Evolutionary conservation across 2,888 invertebrate species (phyloP).

Genomic region (Athetis lepigone): DNA sequence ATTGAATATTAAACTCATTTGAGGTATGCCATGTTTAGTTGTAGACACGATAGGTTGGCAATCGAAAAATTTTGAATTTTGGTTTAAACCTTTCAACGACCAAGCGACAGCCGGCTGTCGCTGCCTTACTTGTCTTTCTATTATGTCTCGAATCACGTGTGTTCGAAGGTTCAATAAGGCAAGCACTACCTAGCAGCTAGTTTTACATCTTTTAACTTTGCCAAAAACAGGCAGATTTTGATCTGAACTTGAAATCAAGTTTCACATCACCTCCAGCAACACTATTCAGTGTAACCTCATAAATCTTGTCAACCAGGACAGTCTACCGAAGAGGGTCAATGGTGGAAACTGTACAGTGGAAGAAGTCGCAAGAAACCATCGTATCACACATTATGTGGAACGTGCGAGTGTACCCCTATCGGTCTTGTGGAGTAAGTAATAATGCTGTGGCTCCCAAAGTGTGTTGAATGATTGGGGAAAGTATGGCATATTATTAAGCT

Average conservation of each 20-base stretch:
- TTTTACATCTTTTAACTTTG: neutral
- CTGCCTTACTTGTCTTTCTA: too few relatives aligned
- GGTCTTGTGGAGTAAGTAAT: slow-evolving; percentile 1
- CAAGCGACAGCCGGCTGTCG: too few relatives aligned
- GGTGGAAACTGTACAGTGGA: slow-evolving; percentile 50
- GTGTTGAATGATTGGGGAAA: neutral
- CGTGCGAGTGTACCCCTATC: slow-evolving; percentile 62
- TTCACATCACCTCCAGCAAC: neutral
- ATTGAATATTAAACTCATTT: too few relatives aligned
- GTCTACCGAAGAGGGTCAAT: slow-evolving; percentile 31
- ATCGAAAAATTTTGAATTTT: too few relatives aligned
- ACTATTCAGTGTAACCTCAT: slow-evolving; percentile 2
- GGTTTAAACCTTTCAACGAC: too few relatives aligned
- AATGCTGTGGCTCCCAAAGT: slow-evolving; percentile 38
- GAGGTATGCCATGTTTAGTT: too few relatives aligned
- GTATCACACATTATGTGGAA: slow-evolving; percentile 63
- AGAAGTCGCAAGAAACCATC: slow-evolving; percentile 64
- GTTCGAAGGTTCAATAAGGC: too few relatives aligned
- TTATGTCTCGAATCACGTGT: too few relatives aligned
- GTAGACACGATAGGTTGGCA: too few relatives aligned
- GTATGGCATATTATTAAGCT: neutral
- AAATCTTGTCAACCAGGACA: slow-evolving; percentile 36
- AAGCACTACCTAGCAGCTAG: too few relatives aligned
- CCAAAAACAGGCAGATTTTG: neutral
- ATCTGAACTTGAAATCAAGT: neutral